Conservation (phyloP, 2,888 invertebrate genomes). For the Caenorhabditis afra region DNA sequence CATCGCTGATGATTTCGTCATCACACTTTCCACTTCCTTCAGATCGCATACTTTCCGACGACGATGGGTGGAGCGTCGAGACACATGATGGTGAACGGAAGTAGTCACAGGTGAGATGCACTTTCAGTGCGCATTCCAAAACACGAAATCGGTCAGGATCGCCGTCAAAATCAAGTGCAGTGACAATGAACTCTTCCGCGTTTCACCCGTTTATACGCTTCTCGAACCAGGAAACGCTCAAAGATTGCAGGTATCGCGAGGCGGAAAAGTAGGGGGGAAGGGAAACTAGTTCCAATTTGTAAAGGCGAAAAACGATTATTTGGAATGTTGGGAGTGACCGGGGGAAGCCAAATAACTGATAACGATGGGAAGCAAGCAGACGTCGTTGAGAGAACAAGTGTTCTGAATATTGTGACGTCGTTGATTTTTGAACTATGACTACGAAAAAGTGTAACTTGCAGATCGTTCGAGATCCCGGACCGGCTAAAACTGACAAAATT, state of each 20-base stretch:
- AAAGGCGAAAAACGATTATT: not conserved
- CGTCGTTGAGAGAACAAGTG: not conserved
- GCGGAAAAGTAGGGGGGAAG: too few relatives aligned
- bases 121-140: not conserved
- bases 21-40: not conserved
- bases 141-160: constrained; percentile 49
- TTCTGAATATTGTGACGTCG: constrained; percentile 23
- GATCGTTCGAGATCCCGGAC: constrained; percentile 75
- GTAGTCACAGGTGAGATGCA: constrained; percentile 65
- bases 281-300: constrained; percentile 13
- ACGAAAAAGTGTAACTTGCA: constrained; percentile 28
- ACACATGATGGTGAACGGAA: constrained; percentile 78
- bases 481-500: constrained; percentile 73
- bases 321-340: constrained; percentile 44
- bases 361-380: too few relatives aligned
- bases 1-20: not conserved
- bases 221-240: constrained; percentile 76
- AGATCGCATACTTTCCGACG: constrained; percentile 64
- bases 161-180: constrained; percentile 79
- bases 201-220: constrained; percentile 77
- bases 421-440: constrained; percentile 14
- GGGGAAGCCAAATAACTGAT: not conserved
- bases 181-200: constrained; percentile 76
- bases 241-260: constrained; percentile 68
- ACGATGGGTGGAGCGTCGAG: constrained; percentile 75